Base-by-base conservation (phyloP, 2,797 vertebrate genomes). In the Anomalospiza imberbis region DNA sequence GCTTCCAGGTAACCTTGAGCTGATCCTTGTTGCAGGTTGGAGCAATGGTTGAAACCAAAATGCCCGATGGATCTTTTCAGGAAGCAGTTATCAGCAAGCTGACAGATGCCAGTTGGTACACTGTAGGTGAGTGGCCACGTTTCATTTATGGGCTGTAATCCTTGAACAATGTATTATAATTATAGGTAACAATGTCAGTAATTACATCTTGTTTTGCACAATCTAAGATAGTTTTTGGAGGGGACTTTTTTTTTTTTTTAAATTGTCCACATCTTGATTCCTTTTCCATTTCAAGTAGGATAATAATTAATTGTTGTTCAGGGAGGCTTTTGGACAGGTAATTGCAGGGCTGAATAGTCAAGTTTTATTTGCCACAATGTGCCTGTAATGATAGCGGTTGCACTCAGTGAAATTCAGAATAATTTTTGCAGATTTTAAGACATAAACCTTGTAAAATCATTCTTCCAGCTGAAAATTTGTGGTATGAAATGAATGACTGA, bases 91-190 rank as follows among this genome's bases (percentile, higher is more conserved):
- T 99, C 97, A 98, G 98, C 97, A 99, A 99, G 96, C 96, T 99
- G 96, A 99, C 99, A 45, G 99, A 99, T 87, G 99, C 99, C 93
- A 99, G 99, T 97, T 99, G 99, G 98, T 99, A 99, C 97, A 99
- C 99, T 57, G 99, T 99, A 85, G 99, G 99, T 99, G 97, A 98
- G 98, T 93, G 73, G 79, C 73, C 44, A 1, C 5, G 22, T 57
- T 70, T 47, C 44, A 14, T 63, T 80, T 65, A 40, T 3, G 4
- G 22, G 38, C 54, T 92, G 17, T 62, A 71, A 71, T 74, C 74
- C 71, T 68, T 50, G 78, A 47, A 74, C 34, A 44, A 5, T 34
- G 0, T 31, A 22, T 87, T 78, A 50, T 75, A 73, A 42, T 86
- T 48, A 25, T 3, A 70, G 62, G 9, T 62, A 45, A 45, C 76